phyloP scores from a whole-genome alignment of 2,888 invertebrate genomes.

The Pheosia tremula region DNA sequence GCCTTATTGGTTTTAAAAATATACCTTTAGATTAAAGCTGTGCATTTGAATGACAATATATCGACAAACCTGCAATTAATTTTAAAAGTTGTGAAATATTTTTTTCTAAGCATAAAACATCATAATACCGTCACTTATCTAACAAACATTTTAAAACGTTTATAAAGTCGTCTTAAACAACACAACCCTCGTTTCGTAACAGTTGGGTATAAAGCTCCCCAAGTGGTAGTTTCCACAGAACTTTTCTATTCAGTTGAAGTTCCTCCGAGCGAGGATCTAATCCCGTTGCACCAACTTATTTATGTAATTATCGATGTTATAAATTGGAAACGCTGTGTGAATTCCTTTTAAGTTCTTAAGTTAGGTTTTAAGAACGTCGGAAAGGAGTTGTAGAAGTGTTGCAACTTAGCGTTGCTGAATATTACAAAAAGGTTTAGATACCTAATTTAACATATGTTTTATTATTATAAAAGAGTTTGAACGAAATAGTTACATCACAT shows the following conservation, averaged over 20 bases:
- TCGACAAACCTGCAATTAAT: neutral
- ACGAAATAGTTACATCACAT: too few relatives aligned
- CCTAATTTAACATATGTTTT: too few relatives aligned
- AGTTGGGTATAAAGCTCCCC: constrained; percentile 32
- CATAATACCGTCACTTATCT: constrained; percentile 4
- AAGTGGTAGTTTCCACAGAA: constrained; percentile 42
- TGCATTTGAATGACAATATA: neutral
- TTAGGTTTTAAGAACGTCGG: neutral
- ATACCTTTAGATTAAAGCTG: too few relatives aligned
- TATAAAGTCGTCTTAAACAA: constrained; percentile 24
- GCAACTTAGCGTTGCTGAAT: neutral
- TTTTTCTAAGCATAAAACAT: neutral
- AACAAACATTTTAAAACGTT: constrained; percentile 27
- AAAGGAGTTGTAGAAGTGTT: neutral
- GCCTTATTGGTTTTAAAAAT: too few relatives aligned
- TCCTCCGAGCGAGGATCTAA: constrained; percentile 47
- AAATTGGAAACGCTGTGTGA: constrained; percentile 18
- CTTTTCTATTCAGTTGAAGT: constrained; percentile 58
- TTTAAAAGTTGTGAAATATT: neutral
- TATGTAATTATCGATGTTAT: constrained; percentile 45
- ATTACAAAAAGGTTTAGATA: too few relatives aligned
- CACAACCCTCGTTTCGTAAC: constrained; percentile 24
- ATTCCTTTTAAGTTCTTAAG: neutral
- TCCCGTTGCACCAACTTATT: constrained; percentile 46
- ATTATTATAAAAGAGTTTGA: too few relatives aligned